Evolutionary conservation across 2,797 vertebrate species (phyloP).

Genomic region (Acipenser oxyrinchus): DNA sequence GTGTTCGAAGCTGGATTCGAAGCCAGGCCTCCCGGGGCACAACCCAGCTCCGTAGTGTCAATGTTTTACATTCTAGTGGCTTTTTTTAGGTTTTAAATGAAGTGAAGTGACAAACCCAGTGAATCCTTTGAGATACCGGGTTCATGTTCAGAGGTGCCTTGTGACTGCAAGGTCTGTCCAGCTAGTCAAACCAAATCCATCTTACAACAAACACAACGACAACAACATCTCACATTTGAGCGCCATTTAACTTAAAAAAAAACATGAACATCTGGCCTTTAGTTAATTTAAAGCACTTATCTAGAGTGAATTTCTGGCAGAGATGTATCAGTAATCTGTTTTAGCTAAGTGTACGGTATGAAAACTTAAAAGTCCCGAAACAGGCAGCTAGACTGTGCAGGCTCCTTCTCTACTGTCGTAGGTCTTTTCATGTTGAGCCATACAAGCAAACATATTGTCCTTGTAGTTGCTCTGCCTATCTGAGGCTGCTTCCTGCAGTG

Average conservation of each 20-base stretch:
- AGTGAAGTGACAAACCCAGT: no score
- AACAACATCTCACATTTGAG: background rate
- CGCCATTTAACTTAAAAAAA: background rate
- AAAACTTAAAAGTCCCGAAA: slow-evolving; percentile 9
- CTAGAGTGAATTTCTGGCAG: background rate
- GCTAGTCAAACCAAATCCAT: background rate
- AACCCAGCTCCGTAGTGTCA: no score
- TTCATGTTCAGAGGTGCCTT: background rate
- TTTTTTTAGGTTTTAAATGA: no score
- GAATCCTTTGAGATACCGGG: no score
- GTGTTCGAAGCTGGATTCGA: no score
- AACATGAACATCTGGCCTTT: slow-evolving; percentile 4
- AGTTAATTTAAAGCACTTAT: slow-evolving; percentile 2
- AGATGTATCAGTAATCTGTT: slow-evolving; percentile 3
- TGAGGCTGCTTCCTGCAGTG: background rate
- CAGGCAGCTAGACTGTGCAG: slow-evolving; percentile 15
- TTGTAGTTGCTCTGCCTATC: slow-evolving; percentile 10
- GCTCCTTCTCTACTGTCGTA: slow-evolving; percentile 3
- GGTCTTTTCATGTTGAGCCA: slow-evolving; percentile 13
- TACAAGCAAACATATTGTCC: background rate
- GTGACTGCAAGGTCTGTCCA: background rate
- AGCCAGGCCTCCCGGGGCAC: no score
- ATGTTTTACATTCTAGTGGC: no score
- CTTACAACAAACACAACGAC: background rate
- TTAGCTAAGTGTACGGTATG: background rate